Conservation (phyloP, 2,888 invertebrate species). For the Toxonevra muliebris region DNA sequence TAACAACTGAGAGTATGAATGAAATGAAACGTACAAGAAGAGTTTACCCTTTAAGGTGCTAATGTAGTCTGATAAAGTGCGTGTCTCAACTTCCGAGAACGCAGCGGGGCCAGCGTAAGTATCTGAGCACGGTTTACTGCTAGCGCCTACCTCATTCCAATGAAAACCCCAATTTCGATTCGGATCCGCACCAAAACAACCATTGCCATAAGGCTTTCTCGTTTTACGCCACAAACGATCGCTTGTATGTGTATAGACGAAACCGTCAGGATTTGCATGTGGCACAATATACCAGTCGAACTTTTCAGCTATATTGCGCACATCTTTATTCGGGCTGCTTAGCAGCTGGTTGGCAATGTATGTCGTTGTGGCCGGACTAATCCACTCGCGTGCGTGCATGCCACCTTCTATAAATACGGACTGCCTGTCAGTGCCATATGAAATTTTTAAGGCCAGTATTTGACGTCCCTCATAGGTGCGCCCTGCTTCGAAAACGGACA, state of each 20-base stretch:
- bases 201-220: slow-evolving; percentile 57
- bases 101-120: slow-evolving; percentile 73
- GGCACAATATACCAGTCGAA: slow-evolving; percentile 82
- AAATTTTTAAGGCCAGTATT: slow-evolving; percentile 69
- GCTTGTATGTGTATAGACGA: slow-evolving; percentile 69
- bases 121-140: slow-evolving; percentile 69
- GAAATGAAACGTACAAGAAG: slow-evolving; percentile 75
- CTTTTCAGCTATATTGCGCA: slow-evolving; percentile 66
- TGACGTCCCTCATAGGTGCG: slow-evolving; percentile 69
- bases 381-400: slow-evolving; percentile 82
- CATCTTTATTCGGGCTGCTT: slow-evolving; percentile 66
- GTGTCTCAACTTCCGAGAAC: slow-evolving; percentile 77
- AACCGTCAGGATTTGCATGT: slow-evolving; percentile 81
- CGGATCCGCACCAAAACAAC: slow-evolving; percentile 75
- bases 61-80: slow-evolving; percentile 68
- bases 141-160: slow-evolving; percentile 73
- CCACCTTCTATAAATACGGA: slow-evolving; percentile 71
- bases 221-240: slow-evolving; percentile 76
- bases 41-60: slow-evolving; percentile 66
- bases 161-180: slow-evolving; percentile 81
- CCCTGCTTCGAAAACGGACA: slow-evolving; percentile 67
- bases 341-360: slow-evolving; percentile 72
- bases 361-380: slow-evolving; percentile 72
- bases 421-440: slow-evolving; percentile 63
- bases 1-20: slow-evolving; percentile 77